Percentiles rank a stretch among this genome's conserved stretches.
phyloP scores from a whole-genome alignment of 2,113 vertebrate species.

The Poeciliopsis turrubarensis region DNA sequence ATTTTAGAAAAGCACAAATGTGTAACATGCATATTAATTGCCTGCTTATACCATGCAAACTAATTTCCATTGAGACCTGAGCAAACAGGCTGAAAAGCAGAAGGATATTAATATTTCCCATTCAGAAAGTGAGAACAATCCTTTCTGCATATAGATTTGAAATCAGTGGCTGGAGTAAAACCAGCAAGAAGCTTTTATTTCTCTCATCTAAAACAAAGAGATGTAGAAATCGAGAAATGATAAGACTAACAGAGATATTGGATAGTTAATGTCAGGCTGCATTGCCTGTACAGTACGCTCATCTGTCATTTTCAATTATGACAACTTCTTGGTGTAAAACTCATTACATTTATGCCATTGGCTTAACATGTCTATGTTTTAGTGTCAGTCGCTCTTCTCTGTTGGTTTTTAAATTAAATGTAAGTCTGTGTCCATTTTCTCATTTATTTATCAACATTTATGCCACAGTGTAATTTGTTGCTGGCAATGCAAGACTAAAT shows the following conservation, averaged over 20 bases:
- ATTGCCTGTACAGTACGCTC: neutral
- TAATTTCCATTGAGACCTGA: constrained; percentile 57
- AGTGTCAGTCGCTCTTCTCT: neutral
- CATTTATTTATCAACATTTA: neutral
- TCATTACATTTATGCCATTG: neutral
- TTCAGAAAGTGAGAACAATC: constrained; percentile 43
- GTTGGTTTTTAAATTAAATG: neutral
- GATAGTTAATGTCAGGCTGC: too few relatives aligned
- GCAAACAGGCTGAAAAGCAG: constrained; percentile 43
- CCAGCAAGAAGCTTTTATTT: neutral
- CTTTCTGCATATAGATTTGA: constrained; percentile 68
- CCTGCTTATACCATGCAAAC: constrained; percentile 34
- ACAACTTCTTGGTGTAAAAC: neutral
- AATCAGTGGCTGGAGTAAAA: constrained; percentile 28
- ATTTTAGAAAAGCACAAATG: constrained; percentile 7
- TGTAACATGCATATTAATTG: constrained; percentile 48
- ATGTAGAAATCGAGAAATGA: neutral
- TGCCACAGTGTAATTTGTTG: neutral
- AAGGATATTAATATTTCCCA: constrained; percentile 56
- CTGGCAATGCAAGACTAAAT: constrained; percentile 7
- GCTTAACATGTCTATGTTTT: neutral
- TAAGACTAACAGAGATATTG: neutral
- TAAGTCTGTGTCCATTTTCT: neutral
- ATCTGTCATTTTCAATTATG: neutral
- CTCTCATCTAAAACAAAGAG: neutral